phyloP scores from a whole-genome alignment of 2,113 vertebrate species.

The Phoxinus phoxinus region DNA sequence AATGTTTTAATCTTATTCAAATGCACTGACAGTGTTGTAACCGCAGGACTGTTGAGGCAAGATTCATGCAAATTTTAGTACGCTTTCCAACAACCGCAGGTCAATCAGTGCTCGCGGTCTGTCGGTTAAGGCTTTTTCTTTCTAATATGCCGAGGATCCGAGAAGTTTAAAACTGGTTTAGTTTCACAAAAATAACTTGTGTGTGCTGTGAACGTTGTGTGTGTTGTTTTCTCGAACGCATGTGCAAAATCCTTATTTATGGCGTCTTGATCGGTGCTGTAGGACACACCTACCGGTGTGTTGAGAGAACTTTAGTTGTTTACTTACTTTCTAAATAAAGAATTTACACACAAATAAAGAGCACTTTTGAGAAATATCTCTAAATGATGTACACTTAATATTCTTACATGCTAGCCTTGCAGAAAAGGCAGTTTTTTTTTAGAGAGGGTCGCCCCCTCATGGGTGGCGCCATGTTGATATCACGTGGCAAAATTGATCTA shows the following conservation, averaged over 20 bases:
- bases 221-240: background rate
- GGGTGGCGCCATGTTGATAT: constrained; percentile 18
- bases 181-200: background rate
- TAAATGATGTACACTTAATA: background rate
- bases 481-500: background rate
- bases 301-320: background rate
- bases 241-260: constrained; percentile 10
- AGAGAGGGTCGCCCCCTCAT: background rate
- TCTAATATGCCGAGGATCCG: background rate
- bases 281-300: constrained; percentile 25
- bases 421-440: background rate
- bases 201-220: background rate
- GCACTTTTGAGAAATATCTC: background rate
- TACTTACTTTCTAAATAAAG: background rate
- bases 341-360: background rate
- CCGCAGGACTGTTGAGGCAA: background rate
- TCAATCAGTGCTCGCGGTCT: background rate
- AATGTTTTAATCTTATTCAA: constrained; percentile 59
- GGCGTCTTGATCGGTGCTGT: background rate
- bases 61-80: constrained; percentile 35
- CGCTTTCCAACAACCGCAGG: constrained; percentile 34
- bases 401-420: background rate
- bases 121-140: background rate
- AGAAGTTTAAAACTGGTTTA: background rate
- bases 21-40: background rate